A percentile compares a stretch with the other conserved stretches of the same genome.
phyloP scores from a whole-genome alignment of 1,140 invertebrate genomes.

The Trichoplusia ni region DNA sequence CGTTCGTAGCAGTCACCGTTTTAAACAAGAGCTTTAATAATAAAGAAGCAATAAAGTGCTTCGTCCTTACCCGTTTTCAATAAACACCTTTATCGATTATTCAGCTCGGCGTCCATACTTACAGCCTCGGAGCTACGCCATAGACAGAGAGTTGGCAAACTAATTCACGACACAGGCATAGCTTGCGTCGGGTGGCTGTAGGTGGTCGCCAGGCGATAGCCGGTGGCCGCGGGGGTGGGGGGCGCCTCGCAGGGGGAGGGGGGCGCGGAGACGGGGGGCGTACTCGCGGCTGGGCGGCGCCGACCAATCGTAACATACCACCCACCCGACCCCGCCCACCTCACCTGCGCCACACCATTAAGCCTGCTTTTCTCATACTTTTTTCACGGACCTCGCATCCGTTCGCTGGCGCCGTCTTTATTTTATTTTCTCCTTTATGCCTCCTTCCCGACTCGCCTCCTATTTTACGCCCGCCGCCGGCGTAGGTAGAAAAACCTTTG shows the following conservation, averaged over 20 bases:
- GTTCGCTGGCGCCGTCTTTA: slow-evolving; percentile 75
- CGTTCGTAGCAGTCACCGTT: slow-evolving; percentile 31
- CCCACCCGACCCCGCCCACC: slow-evolving; percentile 71
- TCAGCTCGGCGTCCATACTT: slow-evolving; percentile 79
- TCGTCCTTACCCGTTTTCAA: slow-evolving; percentile 80
- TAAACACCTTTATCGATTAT: slow-evolving; percentile 82
- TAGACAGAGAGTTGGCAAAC: slow-evolving; percentile 80
- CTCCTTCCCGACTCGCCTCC: slow-evolving; percentile 77
- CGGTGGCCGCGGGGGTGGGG: slow-evolving; percentile 61
- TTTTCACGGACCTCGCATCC: slow-evolving; percentile 78
- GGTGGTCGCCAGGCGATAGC: slow-evolving; percentile 70
- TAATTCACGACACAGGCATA: slow-evolving; percentile 81
- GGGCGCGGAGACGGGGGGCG: slow-evolving; percentile 51
- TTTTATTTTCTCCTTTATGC: slow-evolving; percentile 80
- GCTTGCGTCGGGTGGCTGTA: slow-evolving; percentile 71
- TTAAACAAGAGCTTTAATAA: slow-evolving; percentile 64
- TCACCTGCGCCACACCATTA: slow-evolving; percentile 78
- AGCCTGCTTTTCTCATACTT: slow-evolving; percentile 73
- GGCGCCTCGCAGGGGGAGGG: slow-evolving; percentile 33
- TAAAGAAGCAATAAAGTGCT: slow-evolving; percentile 79
- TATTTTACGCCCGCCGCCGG: slow-evolving; percentile 73
- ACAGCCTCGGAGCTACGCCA: slow-evolving; percentile 76
- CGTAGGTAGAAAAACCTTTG: slow-evolving; percentile 78
- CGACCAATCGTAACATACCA: slow-evolving; percentile 70
- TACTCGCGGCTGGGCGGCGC: slow-evolving; percentile 72